Evolutionary conservation across 2,888 invertebrate species (phyloP).

Genomic region (Melanostoma mellinum): DNA sequence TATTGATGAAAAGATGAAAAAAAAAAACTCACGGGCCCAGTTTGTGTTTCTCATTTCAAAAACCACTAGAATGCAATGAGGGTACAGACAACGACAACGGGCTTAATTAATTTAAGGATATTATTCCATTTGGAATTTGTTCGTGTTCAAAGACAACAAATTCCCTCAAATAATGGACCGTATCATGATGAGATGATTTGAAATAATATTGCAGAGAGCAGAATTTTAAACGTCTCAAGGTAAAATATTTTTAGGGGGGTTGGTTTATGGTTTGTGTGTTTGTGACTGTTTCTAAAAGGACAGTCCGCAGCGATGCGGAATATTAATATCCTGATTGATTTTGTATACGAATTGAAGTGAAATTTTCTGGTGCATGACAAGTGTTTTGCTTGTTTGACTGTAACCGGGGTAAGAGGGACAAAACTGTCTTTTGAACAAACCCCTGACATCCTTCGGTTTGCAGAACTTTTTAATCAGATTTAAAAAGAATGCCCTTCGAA

Average conservation of each 20-base stretch:
- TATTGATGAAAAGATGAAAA: conserved; percentile 12
- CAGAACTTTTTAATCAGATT: no score
- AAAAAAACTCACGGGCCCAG: conserved; percentile 4
- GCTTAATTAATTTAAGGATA: conserved; percentile 52
- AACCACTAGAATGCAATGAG: not conserved
- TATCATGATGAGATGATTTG: conserved; percentile 10
- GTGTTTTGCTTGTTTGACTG: conserved; percentile 39
- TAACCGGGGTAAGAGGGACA: no score
- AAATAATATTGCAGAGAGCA: not conserved
- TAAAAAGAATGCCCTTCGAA: no score
- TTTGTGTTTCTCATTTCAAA: not conserved
- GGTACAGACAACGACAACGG: conserved; percentile 14
- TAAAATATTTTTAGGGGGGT: not conserved
- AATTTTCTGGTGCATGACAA: conserved; percentile 64
- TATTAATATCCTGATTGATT: conserved; percentile 71
- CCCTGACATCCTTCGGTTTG: no score
- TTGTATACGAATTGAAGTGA: conserved; percentile 61
- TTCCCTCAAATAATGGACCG: conserved; percentile 28
- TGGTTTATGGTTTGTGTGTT: not conserved
- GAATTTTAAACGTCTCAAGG: not conserved
- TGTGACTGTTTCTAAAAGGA: conserved; percentile 4
- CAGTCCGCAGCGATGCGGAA: conserved; percentile 62
- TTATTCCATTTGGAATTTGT: conserved; percentile 21
- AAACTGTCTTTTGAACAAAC: no score
- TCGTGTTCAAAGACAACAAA: not conserved